Evolutionary conservation across 2,113 vertebrate species (phyloP), one percentile per base, ranked within the genome.

Genomic region (Arvicanthis niloticus): DNA sequence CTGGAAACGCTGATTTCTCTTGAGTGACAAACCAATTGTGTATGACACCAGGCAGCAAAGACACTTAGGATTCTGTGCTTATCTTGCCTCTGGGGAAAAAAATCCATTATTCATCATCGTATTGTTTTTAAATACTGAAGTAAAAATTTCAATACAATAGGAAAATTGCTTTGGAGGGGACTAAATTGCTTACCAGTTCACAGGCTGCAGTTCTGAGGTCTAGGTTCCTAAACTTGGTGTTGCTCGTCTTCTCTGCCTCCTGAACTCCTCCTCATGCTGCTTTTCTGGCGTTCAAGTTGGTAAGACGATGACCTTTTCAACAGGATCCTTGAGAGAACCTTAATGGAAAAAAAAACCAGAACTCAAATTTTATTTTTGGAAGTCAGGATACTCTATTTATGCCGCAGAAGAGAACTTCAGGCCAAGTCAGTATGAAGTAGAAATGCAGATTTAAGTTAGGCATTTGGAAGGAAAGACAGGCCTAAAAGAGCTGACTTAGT

Each of bases 61-160:
- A 98, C 96, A 97, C 72, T 97, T 96, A 98, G 97, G 97, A 98
- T 98, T 98, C 97, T 98, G 89, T 98, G 97, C 97, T 98, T 96
- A 97, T 96, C 90, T 92, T 98, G 97, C 97, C 98, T 99, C 97
- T 98, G 98, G 31, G 21, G 97, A 98, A 97, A 88, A 85, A 98
- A 99, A 99, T 99, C 97, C 98, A 99, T 99, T 99, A 98, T 99
- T 99, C 99, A 98, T 99, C 97, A 97, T 98, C 97, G 97, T 98
- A 98, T 94, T 99, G 98, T 99, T 99, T 99, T 98, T 98, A 98
- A 98, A 99, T 99, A 98, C 98, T 97, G 97, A 98, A 97, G 95
- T 98, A 98, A 98, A 98, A 97, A 98, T 98, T 98, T 98, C 94
- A 97, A 29, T 98, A 99, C 98, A 99, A 98, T 98, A 98, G 98